These are phyloP conservation scores for Rhopilema esculentum DNA, from an alignment of 30 jellyfish, hydroid and myxozoan genomes.

Conservation along the genomic window DNA sequence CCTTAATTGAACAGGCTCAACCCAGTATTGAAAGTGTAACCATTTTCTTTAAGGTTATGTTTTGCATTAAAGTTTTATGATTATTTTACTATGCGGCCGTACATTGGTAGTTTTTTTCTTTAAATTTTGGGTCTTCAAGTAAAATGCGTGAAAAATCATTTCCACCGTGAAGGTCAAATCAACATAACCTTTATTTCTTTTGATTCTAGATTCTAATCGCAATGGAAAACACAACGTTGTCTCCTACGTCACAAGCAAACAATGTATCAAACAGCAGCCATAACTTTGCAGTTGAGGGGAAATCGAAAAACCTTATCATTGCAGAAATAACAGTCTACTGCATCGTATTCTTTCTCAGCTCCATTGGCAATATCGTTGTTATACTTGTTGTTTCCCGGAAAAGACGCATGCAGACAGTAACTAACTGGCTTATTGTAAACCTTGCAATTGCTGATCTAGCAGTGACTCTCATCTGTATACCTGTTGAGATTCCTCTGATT, in stretches of 20 bases:
- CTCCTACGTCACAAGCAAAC: not conserved
- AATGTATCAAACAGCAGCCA: not conserved
- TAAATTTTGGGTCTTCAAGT: too few relatives aligned
- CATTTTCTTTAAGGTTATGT: too few relatives aligned
- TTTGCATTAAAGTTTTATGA: too few relatives aligned
- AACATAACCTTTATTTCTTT: too few relatives aligned
- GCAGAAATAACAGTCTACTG: slow-evolving; percentile 58
- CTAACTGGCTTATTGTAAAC: slow-evolving; percentile 94
- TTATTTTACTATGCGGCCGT: too few relatives aligned
- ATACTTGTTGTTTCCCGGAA: slow-evolving; percentile 81
- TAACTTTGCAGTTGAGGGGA: not conserved
- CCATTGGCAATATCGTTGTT: slow-evolving; percentile 87
- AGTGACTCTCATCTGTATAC: slow-evolving; percentile 85
- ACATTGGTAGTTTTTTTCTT: too few relatives aligned
- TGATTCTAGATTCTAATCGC: not conserved
- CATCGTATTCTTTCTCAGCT: slow-evolving; percentile 67
- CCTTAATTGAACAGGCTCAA: too few relatives aligned
- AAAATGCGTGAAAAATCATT: too few relatives aligned
- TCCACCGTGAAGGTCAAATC: too few relatives aligned
- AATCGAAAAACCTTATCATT: slow-evolving; percentile 35
- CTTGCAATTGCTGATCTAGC: slow-evolving; percentile 93
- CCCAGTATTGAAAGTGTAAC: too few relatives aligned
- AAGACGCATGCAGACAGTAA: slow-evolving; percentile 96
- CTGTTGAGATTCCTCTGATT: slow-evolving; percentile 90
- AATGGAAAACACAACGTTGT: not conserved